These are phyloP conservation scores for Trissoscelio sp. DNA, from an alignment of 2,888 invertebrate genomes.

Conservation along the genomic window DNA sequence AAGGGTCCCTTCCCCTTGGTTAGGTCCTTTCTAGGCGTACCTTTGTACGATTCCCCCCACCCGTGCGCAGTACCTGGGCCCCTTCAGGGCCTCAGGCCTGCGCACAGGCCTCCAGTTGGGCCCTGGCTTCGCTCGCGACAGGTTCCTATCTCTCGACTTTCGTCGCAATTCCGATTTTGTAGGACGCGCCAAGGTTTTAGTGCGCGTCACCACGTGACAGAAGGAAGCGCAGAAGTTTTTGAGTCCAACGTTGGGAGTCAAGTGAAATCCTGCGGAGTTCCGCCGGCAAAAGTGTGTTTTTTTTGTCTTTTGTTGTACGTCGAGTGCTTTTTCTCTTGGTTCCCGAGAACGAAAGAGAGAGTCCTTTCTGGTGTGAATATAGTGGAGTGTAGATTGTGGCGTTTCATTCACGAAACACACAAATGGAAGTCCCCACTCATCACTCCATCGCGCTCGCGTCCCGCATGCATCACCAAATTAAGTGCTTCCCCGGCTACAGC, in stretches of 20 bases:
- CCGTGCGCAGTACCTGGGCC: conserved; percentile 74
- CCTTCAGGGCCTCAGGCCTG: conserved; percentile 78
- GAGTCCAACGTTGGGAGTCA: too few relatives aligned
- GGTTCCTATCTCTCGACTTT: conserved; percentile 74
- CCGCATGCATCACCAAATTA: conserved; percentile 82
- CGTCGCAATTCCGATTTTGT: too few relatives aligned
- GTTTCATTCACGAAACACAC: conserved; percentile 41
- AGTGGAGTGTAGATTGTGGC: conserved; percentile 32
- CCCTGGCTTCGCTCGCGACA: conserved; percentile 81
- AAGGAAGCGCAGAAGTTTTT: too few relatives aligned
- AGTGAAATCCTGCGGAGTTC: conserved; percentile 46
- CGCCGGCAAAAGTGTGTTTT: conserved; percentile 17
- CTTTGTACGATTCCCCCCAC: conserved; percentile 81
- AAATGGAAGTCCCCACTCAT: conserved; percentile 81
- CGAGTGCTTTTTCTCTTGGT: conserved; percentile 8
- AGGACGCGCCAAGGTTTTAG: too few relatives aligned
- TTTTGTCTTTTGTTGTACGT: conserved; percentile 33
- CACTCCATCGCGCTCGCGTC: conserved; percentile 80
- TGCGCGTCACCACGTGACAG: conserved; percentile 45
- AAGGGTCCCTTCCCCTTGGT: conserved; percentile 78
- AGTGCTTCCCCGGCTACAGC: conserved; percentile 82
- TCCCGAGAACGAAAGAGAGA: neutral
- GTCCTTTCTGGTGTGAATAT: conserved; percentile 19
- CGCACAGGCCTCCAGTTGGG: conserved; percentile 80
- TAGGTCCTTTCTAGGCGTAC: conserved; percentile 82